Base-by-base conservation (phyloP, 2,888 invertebrate genomes). In the Empis livida region DNA sequence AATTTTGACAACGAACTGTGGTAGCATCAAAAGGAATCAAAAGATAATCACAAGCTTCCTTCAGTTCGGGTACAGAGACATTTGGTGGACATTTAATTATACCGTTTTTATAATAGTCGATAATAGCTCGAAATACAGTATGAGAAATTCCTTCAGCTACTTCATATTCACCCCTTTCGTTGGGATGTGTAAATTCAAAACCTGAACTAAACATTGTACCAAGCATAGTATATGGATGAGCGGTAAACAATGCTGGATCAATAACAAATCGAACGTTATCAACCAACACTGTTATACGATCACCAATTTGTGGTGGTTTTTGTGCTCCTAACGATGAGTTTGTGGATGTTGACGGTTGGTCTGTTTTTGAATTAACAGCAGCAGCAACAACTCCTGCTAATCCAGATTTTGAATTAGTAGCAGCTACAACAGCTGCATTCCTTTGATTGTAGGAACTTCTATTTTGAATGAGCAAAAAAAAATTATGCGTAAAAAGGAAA, bases 41-140 rank as follows among this genome's bases (percentile, higher is more conserved):
- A 47, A 99, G 75, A 68, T 99, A 99, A 69, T 99, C 99, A 65
- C 99, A 99, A 16, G 99, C 97, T 71, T 99, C 99, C 51, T 96
- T 75, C 54, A 99, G 70, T 70, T 99, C 99, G 60, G 93, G 92
- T 38, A 99, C 94, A 0, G 93, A 85, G 1, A 99, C 92, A 0
- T 91, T 87, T 0, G 94, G 92, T 0, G 99, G 99, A 63, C 97
- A 99, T 35, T 89, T 79, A 55, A 97, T 92, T 32, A 85, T 74
- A 4, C 94, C 94, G 15, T 84, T 85, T 51, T 89, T 83, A 71
- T 96, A 97, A 70, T 84, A 97, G 57, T 96, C 96, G 62, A 99
- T 72, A 59, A 99, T 92, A 0, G 95, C 88, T 41, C 95, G 77
- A 68, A 99, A 99, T 20, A 96, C 88, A 23, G 87, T 84, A 1